Percentiles rank a stretch among this genome's conserved stretches.
Evolutionary conservation across 2,888 invertebrate species (phyloP).

Genomic region (Ormyrus labotus): DNA sequence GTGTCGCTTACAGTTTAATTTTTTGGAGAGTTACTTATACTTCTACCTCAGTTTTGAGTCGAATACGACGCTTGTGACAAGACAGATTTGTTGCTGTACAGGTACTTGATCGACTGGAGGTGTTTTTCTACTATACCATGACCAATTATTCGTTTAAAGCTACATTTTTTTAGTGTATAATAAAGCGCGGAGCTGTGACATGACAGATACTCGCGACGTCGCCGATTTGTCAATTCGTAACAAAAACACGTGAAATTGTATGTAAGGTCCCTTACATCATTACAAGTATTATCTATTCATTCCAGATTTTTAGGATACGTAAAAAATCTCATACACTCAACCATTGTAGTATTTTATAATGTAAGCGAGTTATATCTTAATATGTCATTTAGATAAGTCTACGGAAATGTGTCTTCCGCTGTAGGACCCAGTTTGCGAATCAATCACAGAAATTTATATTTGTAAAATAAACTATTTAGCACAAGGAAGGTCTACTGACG

Average conservation of each 20-base stretch:
- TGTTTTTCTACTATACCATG: conserved; percentile 40
- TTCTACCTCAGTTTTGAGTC: conserved; percentile 40
- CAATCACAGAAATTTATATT: conserved; percentile 41
- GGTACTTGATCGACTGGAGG: conserved; percentile 26
- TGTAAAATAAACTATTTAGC: conserved; percentile 51
- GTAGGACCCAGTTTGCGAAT: conserved; percentile 25
- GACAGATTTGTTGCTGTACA: background rate
- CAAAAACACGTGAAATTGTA: background rate
- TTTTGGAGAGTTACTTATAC: conserved; percentile 25
- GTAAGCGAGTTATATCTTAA: conserved; percentile 25
- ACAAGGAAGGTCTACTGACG: conserved; percentile 12
- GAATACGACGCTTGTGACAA: conserved; percentile 1
- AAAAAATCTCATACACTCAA: conserved; percentile 40
- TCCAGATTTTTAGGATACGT: conserved; percentile 18
- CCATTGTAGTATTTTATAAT: conserved; percentile 43
- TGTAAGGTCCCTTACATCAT: conserved; percentile 17
- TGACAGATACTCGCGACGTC: conserved; percentile 1
- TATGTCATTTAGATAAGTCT: conserved; percentile 14
- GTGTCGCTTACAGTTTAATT: background rate
- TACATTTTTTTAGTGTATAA: background rate
- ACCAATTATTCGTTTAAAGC: conserved; percentile 6
- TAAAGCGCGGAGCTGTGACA: conserved; percentile 39
- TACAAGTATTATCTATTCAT: conserved; percentile 40
- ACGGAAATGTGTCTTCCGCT: conserved; percentile 37
- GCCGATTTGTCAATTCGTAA: conserved; percentile 40